Evolutionary conservation across 2,797 vertebrate species (phyloP), one percentile per base, ranked within the genome.

Genomic region (Hypotaenidia philippensis): DNA sequence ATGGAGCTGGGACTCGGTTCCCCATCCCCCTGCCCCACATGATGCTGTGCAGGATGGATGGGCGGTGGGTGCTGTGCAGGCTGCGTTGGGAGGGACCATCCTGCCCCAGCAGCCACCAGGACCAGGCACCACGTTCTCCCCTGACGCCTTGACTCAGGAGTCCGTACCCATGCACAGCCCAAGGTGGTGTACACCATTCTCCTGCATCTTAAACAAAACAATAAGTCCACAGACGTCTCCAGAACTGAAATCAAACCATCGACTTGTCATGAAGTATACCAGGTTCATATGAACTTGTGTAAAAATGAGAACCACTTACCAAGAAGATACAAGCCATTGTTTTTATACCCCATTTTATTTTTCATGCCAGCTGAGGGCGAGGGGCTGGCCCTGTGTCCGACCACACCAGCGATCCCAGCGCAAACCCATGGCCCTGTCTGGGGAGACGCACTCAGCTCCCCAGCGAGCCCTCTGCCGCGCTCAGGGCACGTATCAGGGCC

Each of bases 391-490:
- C 82, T 0, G 0, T 2, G 27, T 25, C 40, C 7, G 1, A 56
- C 11, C n/a, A 3, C 50, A 40, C 3, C 0, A 9, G 3, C 1
- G 2, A 26, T 9, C n/a, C 52, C 47, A 17, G 5, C 34, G 8
- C 56, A 55, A 59, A 15, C 2, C 52, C 4, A 8, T 3, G 0
- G 19, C 31, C 63, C 49, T 4, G 0, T 1, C 45, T 12, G 45
- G 0, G 2, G 41, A 66, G 52, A 63, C 49, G 1, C 14, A 1
- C 18, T 53, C 26, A 9, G 23, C 49, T 50, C 36, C 82, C 59
- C 49, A 1, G 19, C 0, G 4, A 49, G 49, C 59, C 17, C 61
- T 65, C 64, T 53, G 25, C 50, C 1, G 0, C 0, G 0, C 19
- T 34, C 65, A 53, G 3, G 10, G 10, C 27, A 23, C 23, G 11